Evolutionary conservation across 1,140 invertebrate genomes (phyloP).

Genomic region (Bombus pyrosoma): DNA sequence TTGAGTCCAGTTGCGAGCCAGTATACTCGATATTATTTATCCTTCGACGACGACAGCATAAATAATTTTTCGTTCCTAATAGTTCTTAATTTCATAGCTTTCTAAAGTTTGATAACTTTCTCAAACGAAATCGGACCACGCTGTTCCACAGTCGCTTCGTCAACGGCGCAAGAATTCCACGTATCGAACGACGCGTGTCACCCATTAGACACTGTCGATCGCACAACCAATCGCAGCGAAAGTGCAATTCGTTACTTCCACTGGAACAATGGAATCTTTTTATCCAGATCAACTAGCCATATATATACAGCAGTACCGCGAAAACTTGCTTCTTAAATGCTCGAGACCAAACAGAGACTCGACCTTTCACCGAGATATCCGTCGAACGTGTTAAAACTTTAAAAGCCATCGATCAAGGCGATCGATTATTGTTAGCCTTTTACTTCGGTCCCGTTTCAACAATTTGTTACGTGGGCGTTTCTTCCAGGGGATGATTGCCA

Average conservation of each 20-base stretch:
- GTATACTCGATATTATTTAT: too few relatives aligned
- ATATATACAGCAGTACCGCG: neutral
- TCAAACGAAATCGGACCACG: neutral
- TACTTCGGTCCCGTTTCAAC: neutral
- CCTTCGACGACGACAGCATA: too few relatives aligned
- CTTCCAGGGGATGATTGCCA: neutral
- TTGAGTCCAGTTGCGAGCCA: too few relatives aligned
- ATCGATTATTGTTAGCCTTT: slow-evolving; percentile 17
- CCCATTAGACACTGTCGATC: slow-evolving; percentile 1
- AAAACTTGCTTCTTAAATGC: neutral
- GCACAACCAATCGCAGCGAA: neutral
- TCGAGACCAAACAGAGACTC: neutral
- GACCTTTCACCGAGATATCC: slow-evolving; percentile 10
- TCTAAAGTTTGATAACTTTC: neutral
- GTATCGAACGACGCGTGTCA: neutral
- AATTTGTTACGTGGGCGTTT: slow-evolving; percentile 16
- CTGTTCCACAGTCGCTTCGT: neutral
- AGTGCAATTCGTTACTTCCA: slow-evolving; percentile 4
- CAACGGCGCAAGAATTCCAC: neutral
- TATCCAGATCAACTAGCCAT: neutral
- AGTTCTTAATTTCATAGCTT: too few relatives aligned
- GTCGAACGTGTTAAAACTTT: neutral
- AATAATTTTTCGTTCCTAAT: too few relatives aligned
- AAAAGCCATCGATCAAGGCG: neutral
- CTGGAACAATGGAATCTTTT: slow-evolving; percentile 9